Conservation (phyloP, 2,797 vertebrate species). For the Holocentrus rufus region DNA sequence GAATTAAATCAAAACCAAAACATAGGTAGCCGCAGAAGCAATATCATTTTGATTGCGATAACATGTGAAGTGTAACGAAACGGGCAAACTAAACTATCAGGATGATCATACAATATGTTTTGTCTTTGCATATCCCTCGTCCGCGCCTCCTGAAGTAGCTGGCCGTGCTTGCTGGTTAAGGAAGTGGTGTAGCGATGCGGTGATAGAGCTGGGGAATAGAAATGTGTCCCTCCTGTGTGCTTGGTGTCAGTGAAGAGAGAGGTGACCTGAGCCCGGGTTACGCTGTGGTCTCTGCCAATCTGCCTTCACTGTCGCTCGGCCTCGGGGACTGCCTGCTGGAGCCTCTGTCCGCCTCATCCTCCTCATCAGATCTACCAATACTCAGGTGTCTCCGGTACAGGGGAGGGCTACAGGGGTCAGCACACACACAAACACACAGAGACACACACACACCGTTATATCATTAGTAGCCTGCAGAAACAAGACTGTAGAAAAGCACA, state of each 20-base stretch:
- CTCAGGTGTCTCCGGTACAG: slow-evolving; percentile 81
- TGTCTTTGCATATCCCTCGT: slow-evolving; percentile 21
- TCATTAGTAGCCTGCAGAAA: slow-evolving; percentile 36
- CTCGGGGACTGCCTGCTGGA: slow-evolving; percentile 71
- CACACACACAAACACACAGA: slow-evolving; percentile 55
- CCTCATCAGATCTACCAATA: slow-evolving; percentile 85
- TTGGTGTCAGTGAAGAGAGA: slow-evolving; percentile 54
- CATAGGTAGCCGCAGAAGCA: slow-evolving; percentile 28
- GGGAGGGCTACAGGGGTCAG: slow-evolving; percentile 81
- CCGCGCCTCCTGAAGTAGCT: slow-evolving; percentile 35
- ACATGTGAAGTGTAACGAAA: slow-evolving; percentile 31
- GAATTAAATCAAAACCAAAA: slow-evolving; percentile 24
- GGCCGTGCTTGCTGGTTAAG: slow-evolving; percentile 19
- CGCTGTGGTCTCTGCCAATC: slow-evolving; percentile 80
- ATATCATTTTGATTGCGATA: slow-evolving; percentile 6
- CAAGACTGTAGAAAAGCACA: background rate
- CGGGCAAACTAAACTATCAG: slow-evolving; percentile 6
- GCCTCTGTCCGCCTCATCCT: slow-evolving; percentile 72
- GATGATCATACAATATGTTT: background rate
- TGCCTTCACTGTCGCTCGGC: slow-evolving; percentile 83
- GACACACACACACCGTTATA: slow-evolving; percentile 61
- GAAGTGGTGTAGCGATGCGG: slow-evolving; percentile 11
- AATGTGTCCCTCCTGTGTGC: slow-evolving; percentile 51
- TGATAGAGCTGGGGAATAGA: slow-evolving; percentile 33
- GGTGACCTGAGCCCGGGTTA: slow-evolving; percentile 71